Percentiles rank a stretch among this genome's conserved stretches.
Conservation (phyloP, 1,140 invertebrate species). For the Pseudoatta argentina region DNA sequence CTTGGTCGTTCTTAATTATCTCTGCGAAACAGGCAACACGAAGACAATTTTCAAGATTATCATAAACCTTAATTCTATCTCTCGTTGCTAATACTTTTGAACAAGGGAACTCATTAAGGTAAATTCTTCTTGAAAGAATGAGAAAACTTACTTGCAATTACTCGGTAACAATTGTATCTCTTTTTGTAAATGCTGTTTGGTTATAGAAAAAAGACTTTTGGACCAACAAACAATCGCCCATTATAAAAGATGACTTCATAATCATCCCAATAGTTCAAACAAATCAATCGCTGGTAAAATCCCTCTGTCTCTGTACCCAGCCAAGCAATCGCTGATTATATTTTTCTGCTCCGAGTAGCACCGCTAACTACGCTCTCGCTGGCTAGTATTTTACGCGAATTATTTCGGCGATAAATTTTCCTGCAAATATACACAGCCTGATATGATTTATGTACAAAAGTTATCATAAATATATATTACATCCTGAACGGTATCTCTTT, state of each 20-base stretch:
- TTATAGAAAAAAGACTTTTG: neutral
- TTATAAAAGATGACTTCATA: slow-evolving; percentile 56
- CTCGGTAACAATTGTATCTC: slow-evolving; percentile 43
- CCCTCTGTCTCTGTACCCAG: neutral
- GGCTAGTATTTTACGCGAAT: slow-evolving; percentile 43
- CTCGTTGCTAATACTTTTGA: slow-evolving; percentile 30
- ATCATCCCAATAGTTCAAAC: slow-evolving; percentile 27
- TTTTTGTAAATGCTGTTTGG: slow-evolving; percentile 5
- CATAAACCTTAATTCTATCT: slow-evolving; percentile 27
- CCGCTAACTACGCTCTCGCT: neutral
- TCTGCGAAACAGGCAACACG: neutral
- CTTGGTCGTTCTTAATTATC: slow-evolving; percentile 13
- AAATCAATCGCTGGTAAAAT: slow-evolving; percentile 64
- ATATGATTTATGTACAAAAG: slow-evolving; percentile 23
- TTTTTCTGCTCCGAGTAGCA: slow-evolving; percentile 62
- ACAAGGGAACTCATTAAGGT: slow-evolving; percentile 32
- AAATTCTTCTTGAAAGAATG: slow-evolving; percentile 38
- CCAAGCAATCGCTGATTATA: slow-evolving; percentile 62
- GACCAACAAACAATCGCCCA: slow-evolving; percentile 37
- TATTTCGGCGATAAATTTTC: slow-evolving; percentile 32
- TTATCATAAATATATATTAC: slow-evolving; percentile 3
- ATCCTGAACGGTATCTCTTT: neutral
- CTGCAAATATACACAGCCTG: neutral
- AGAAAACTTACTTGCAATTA: slow-evolving; percentile 44
- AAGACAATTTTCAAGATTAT: slow-evolving; percentile 26